Evolutionary conservation across 2,797 vertebrate genomes (phyloP).

Genomic region (Falco novaeseelandiae): DNA sequence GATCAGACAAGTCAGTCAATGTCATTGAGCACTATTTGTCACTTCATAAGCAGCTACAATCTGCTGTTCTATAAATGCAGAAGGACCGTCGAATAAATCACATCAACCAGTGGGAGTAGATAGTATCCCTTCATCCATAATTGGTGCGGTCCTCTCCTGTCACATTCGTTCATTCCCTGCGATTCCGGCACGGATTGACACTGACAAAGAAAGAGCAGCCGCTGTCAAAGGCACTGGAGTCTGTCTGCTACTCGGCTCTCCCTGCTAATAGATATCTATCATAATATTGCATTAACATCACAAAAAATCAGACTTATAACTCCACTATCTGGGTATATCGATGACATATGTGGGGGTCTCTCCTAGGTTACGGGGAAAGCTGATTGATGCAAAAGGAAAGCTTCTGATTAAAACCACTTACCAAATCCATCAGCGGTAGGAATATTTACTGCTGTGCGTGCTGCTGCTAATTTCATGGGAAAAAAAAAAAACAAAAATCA

Average conservation of each 20-base stretch:
- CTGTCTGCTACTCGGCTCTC: slow-evolving; percentile 73
- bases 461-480: background rate
- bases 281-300: slow-evolving; percentile 72
- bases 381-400: slow-evolving; percentile 71
- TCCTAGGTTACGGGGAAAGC: slow-evolving; percentile 29
- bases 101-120: slow-evolving; percentile 88
- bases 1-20: slow-evolving; percentile 92
- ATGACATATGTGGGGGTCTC: slow-evolving; percentile 42
- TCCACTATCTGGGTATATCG: slow-evolving; percentile 71
- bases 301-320: slow-evolving; percentile 52
- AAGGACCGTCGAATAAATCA: slow-evolving; percentile 87
- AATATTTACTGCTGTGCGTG: background rate
- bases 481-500: background rate
- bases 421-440: background rate
- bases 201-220: slow-evolving; percentile 82
- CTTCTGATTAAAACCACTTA: slow-evolving; percentile 18
- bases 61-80: slow-evolving; percentile 82
- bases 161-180: slow-evolving; percentile 80
- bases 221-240: slow-evolving; percentile 81
- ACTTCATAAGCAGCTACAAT: slow-evolving; percentile 83
- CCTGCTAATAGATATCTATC: slow-evolving; percentile 84
- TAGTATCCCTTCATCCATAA: slow-evolving; percentile 87
- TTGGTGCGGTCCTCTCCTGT: slow-evolving; percentile 85
- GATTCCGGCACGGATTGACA: slow-evolving; percentile 82
- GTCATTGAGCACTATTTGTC: slow-evolving; percentile 84